Percentiles rank a stretch among this genome's conserved stretches.
Conservation (phyloP, 2,888 invertebrate genomes). For the Caenorhabditis angaria region DNA sequence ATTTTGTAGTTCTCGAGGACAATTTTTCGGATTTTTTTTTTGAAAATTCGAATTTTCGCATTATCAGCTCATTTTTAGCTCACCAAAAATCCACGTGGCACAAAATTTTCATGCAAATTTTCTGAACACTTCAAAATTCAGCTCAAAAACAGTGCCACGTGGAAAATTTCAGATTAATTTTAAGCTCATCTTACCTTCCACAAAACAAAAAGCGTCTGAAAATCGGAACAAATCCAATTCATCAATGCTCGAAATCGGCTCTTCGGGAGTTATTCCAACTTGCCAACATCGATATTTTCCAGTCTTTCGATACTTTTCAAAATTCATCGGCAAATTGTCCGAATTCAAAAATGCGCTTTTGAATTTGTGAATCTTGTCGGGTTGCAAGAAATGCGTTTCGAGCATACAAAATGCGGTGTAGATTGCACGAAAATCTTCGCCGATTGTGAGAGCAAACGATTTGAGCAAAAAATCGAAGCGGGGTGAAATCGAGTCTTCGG, state of each 20-base stretch:
- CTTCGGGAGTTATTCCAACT: not conserved
- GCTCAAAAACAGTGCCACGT: too few species aligned
- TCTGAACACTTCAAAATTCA: too few species aligned
- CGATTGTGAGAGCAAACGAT: slow-evolving; percentile 17
- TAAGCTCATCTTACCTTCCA: not conserved
- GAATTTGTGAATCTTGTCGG: not conserved
- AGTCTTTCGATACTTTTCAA: not conserved
- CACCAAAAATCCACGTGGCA: too few species aligned
- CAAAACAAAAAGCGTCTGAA: not conserved
- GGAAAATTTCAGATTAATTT: not conserved
- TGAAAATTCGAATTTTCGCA: too few species aligned
- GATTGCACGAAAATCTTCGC: slow-evolving; percentile 24
- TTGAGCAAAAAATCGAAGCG: slow-evolving; percentile 25
- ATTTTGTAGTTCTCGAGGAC: too few species aligned
- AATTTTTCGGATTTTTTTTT: too few species aligned
- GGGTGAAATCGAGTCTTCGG: slow-evolving; percentile 17
- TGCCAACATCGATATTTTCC: not conserved
- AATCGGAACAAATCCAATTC: not conserved
- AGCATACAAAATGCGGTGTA: slow-evolving; percentile 36
- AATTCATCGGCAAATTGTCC: not conserved
- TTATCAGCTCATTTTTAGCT: too few species aligned
- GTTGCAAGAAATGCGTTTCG: slow-evolving; percentile 21
- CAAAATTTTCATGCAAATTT: too few species aligned
- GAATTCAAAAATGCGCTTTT: not conserved
- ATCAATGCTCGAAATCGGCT: slow-evolving; percentile 3